Conservation (phyloP, 2,113 vertebrate genomes). For the Melanocharis versteri region DNA sequence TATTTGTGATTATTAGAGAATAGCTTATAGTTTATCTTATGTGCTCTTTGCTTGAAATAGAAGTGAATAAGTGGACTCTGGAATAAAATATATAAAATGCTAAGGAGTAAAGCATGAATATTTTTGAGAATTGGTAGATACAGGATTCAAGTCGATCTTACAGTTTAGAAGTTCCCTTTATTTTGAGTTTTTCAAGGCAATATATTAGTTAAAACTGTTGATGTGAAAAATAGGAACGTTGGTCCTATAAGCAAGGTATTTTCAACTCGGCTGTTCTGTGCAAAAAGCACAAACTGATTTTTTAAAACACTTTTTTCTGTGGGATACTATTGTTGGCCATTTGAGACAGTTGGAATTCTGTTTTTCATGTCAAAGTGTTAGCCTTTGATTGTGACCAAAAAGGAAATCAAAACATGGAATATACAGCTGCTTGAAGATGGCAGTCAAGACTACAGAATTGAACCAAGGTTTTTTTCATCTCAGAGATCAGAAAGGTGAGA, state of each 20-base stretch:
- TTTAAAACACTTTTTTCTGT: not conserved
- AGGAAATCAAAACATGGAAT: not conserved
- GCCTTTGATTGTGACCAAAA: not conserved
- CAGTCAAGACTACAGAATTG: not conserved
- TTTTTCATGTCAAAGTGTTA: not conserved
- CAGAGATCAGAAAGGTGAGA: not conserved
- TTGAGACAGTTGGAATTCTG: not conserved
- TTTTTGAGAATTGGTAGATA: not conserved
- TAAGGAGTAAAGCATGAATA: not conserved
- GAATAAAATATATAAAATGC: not conserved
- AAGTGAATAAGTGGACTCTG: not conserved
- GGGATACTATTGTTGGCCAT: not conserved
- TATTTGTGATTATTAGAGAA: not conserved
- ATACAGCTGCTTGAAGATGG: not conserved
- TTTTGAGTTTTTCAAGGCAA: not conserved
- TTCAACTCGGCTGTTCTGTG: not conserved
- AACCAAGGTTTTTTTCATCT: not conserved
- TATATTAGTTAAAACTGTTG: not conserved
- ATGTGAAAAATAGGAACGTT: not conserved
- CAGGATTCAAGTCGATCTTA: not conserved
- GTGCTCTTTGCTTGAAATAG: not conserved
- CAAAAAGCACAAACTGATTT: not conserved
- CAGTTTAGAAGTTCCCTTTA: not conserved
- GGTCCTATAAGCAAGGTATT: not conserved
- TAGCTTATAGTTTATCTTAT: not conserved